phyloP scores from a whole-genome alignment of 2,113 vertebrate species.

The Andinoacara biseriatus region DNA sequence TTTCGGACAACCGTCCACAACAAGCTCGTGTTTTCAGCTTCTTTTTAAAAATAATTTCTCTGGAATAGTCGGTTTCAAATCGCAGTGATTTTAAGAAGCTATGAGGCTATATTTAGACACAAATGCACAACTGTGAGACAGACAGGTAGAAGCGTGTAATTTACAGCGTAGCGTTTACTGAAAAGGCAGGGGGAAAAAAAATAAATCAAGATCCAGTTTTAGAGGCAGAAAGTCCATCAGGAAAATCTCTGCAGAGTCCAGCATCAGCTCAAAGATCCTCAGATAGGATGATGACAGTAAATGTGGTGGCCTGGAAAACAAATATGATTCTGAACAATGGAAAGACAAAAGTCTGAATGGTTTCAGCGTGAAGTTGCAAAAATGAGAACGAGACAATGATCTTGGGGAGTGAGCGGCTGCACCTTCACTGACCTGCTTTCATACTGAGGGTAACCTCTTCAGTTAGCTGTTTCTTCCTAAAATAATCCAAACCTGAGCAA shows the following conservation, averaged over 20 bases:
- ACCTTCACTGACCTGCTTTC: background rate
- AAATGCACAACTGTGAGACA: background rate
- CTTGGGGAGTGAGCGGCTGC: background rate
- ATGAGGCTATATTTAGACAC: rapidly evolving
- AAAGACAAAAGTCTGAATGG: background rate
- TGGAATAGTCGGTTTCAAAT: background rate
- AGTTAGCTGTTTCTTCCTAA: too few species aligned
- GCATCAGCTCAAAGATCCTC: too few species aligned
- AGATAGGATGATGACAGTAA: background rate
- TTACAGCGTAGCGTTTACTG: background rate
- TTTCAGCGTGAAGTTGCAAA: background rate
- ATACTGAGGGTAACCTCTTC: too few species aligned
- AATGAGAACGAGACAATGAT: too few species aligned
- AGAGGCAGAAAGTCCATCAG: background rate
- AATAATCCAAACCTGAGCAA: too few species aligned
- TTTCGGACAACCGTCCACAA: background rate
- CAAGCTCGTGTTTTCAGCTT: background rate
- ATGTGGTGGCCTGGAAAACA: background rate
- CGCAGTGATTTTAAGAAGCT: background rate
- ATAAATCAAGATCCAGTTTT: background rate
- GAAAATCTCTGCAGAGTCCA: background rate
- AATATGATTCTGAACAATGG: background rate
- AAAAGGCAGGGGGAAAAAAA: background rate
- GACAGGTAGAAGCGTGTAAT: rapidly evolving
- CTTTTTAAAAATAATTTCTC: rapidly evolving